Base-by-base conservation (phyloP, 2,888 invertebrate genomes). In the Monopis laevigella region DNA sequence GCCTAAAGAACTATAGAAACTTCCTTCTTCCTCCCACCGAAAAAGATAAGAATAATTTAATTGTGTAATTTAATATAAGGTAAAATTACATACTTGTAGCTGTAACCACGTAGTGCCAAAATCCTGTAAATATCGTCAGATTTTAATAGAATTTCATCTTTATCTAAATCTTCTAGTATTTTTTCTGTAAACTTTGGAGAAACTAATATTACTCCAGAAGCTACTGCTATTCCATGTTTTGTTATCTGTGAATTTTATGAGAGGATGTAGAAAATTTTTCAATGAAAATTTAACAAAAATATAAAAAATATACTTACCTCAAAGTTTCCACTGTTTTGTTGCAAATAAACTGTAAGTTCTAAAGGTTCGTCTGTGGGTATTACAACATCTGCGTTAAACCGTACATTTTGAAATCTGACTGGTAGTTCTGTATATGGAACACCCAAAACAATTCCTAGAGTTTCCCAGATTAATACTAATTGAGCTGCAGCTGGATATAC, bases 401-500 rank as follows among this genome's bases (percentile, higher is more conserved):
- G 6, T 5, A 39, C 19, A 17, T 39, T 28, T 17, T 19, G 11
- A 16, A 39, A 39, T 12, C 12, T 17, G 2, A 39, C 39, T 0
- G 89, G 82, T 12, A 90, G 61, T 47, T 88, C 75, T 43, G 85
- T 84, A 50, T 75, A 84, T 3, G 82, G 59, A 4, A 80, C 67
- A 1, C 82, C 84, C 40, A 49, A 8, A 53, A 84, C 71, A 55
- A 86, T 72, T 0, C 86, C 85, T 7, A 88, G 57, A 0, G 86
- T 86, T 53, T 88, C 86, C 90, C 90, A 91, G 1, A 85, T 86
- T 6, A 86, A 62, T 14, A 74, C 62, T 48, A 94, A 65, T 50
- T 89, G 88, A 18, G 87, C 88, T 1, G 92, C 89, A 6, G 91
- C 92, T 2, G 94, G 94, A 45, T 88, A 85, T 3, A 89, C 56